These are phyloP conservation scores for Pomacea maculata DNA, from an alignment of 1,140 invertebrate species.

Conservation along the genomic window DNA sequence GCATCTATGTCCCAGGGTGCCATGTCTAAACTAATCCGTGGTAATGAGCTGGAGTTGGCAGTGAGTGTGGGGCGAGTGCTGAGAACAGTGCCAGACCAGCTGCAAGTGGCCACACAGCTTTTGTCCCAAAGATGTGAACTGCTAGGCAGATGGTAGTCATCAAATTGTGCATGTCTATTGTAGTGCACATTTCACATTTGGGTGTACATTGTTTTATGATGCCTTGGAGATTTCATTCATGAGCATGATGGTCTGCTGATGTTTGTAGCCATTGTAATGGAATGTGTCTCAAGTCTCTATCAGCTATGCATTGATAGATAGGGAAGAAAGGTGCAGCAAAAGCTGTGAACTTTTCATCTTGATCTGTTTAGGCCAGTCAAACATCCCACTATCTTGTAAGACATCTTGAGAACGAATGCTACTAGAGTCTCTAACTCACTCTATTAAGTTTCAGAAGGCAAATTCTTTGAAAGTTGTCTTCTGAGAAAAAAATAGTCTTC, in stretches of 20 bases:
- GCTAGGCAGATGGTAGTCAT: conserved; percentile 58
- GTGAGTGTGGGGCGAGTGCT: conserved; percentile 60
- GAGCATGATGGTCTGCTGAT: too few relatives aligned
- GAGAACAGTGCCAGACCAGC: conserved; percentile 39
- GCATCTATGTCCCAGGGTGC: conserved; percentile 56
- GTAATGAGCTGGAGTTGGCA: conserved; percentile 66
- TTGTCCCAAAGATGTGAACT: conserved; percentile 64
- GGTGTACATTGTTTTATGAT: too few relatives aligned
- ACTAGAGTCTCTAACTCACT: too few relatives aligned
- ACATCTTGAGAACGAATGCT: neutral
- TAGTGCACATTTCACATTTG: neutral
- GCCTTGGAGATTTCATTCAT: too few relatives aligned
- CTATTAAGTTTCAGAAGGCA: too few relatives aligned
- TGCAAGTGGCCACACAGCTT: conserved; percentile 57
- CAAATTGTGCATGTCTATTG: neutral
- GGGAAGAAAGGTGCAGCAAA: too few relatives aligned
- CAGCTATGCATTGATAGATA: too few relatives aligned
- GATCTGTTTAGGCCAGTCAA: too few relatives aligned
- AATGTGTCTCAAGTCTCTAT: too few relatives aligned
- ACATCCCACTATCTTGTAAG: neutral
- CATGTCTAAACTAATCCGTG: conserved; percentile 63
- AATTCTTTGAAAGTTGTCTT: neutral
- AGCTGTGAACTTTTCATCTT: too few relatives aligned
- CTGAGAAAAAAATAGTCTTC: too few relatives aligned
- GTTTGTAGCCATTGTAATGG: too few relatives aligned